Evolutionary conservation across 2,888 invertebrate species (phyloP).

Genomic region (Cryptus viduatorius): DNA sequence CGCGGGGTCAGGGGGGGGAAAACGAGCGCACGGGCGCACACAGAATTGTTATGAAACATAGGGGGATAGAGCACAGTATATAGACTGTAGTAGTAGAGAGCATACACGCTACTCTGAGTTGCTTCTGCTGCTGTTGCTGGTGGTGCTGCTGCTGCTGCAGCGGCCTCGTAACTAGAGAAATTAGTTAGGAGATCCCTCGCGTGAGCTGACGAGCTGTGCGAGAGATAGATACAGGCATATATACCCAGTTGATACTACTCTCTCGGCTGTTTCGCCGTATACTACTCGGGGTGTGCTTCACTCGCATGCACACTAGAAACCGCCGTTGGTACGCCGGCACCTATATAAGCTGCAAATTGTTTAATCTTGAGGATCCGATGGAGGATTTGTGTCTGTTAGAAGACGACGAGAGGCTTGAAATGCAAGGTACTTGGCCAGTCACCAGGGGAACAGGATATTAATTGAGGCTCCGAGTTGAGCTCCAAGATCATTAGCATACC

Average conservation of each 20-base stretch:
- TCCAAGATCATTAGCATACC: conserved; percentile 42
- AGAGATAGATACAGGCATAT: conserved; percentile 16
- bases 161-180: conserved; percentile 71
- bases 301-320: conserved; percentile 36
- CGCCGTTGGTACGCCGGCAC: not conserved
- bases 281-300: not conserved
- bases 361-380: conserved; percentile 64
- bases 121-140: conserved; percentile 16
- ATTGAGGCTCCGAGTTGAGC: conserved; percentile 45
- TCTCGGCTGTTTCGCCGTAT: conserved; percentile 17
- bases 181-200: conserved; percentile 72
- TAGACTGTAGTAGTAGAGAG: conserved; percentile 28
- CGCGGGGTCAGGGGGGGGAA: conserved; percentile 40
- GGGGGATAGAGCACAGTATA: conserved; percentile 19
- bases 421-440: conserved; percentile 50
- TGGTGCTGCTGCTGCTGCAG: conserved; percentile 37
- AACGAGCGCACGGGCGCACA: conserved; percentile 43
- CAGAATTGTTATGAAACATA: conserved; percentile 71
- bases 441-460: conserved; percentile 48
- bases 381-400: conserved; percentile 39
- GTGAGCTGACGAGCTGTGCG: conserved; percentile 66
- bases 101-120: conserved; percentile 61
- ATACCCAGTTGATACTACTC: not conserved
- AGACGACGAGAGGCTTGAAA: conserved; percentile 35
- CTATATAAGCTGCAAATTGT: conserved; percentile 60